These are phyloP conservation scores for Incurvaria masculella DNA, from an alignment of 2,888 invertebrate species.

Conservation along the genomic window DNA sequence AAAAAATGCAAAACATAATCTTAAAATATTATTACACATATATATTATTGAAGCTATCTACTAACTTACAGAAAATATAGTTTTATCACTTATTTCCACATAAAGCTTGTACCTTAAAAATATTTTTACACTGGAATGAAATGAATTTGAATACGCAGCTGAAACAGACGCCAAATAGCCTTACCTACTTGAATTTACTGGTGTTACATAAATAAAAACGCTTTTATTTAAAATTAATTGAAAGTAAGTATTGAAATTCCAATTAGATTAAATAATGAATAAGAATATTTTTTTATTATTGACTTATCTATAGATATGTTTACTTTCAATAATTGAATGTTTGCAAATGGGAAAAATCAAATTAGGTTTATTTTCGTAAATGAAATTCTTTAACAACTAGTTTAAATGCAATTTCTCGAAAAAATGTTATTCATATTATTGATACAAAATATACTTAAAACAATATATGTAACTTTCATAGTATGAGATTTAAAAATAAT, in stretches of 20 bases:
- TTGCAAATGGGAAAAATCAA: background rate
- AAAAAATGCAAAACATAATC: background rate
- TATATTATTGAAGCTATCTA: background rate
- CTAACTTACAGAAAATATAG: conserved; percentile 21
- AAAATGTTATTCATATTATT: conserved; percentile 10
- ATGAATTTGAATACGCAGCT: too few species aligned
- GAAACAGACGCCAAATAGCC: too few species aligned
- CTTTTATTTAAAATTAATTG: conserved; percentile 17
- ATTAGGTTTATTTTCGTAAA: background rate
- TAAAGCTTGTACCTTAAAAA: conserved; percentile 43
- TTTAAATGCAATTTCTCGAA: conserved; percentile 14
- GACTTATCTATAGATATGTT: conserved; percentile 11
- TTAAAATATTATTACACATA: background rate
- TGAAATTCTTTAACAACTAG: background rate
- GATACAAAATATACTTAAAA: conserved; percentile 15
- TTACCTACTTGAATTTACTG: too few species aligned
- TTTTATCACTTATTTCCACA: conserved; percentile 36
- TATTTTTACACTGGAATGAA: conserved; percentile 48
- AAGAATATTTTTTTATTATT: conserved; percentile 15
- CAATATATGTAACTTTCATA: conserved; percentile 14
- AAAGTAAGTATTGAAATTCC: conserved; percentile 30
- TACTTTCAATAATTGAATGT: conserved; percentile 8
- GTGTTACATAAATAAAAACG: background rate
- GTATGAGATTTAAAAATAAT: conserved; percentile 9
- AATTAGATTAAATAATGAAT: conserved; percentile 3